These are phyloP conservation scores for Agriopis leucophaearia DNA, from an alignment of 2,888 invertebrate species.

Conservation along the genomic window DNA sequence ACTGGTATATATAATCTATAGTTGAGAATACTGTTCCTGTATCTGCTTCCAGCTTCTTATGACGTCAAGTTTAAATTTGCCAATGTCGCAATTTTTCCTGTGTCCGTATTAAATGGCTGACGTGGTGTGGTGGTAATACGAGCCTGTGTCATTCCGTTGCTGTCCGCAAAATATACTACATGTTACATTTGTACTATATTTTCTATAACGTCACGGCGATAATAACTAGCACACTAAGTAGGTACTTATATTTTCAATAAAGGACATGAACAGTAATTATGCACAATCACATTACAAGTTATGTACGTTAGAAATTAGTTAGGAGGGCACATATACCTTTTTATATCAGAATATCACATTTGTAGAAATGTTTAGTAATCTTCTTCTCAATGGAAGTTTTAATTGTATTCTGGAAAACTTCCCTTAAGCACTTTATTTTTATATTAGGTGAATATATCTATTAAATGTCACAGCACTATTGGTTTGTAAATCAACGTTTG, in stretches of 20 bases:
- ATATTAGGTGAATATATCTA: no score
- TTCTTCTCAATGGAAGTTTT: neutral
- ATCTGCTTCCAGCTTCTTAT: constrained; percentile 42
- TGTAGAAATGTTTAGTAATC: neutral
- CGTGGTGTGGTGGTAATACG: neutral
- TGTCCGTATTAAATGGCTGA: constrained; percentile 3
- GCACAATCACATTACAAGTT: constrained; percentile 6
- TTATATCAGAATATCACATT: neutral
- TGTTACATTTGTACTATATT: neutral
- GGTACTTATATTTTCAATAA: neutral
- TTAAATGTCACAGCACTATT: no score
- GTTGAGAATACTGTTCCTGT: neutral
- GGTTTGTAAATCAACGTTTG: neutral
- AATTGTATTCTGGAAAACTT: neutral
- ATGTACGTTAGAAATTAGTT: constrained; percentile 4
- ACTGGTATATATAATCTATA: no score
- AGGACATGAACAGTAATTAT: neutral
- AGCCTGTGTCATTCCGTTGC: neutral
- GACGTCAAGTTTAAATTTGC: constrained; percentile 18
- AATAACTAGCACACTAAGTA: neutral
- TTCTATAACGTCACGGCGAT: neutral
- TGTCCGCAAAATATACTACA: neutral
- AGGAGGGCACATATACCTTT: constrained; percentile 3
- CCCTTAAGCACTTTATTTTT: neutral
- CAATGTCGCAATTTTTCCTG: constrained; percentile 2